Base-by-base conservation (phyloP, 2,797 vertebrate species). In the Strix occidentalis region DNA sequence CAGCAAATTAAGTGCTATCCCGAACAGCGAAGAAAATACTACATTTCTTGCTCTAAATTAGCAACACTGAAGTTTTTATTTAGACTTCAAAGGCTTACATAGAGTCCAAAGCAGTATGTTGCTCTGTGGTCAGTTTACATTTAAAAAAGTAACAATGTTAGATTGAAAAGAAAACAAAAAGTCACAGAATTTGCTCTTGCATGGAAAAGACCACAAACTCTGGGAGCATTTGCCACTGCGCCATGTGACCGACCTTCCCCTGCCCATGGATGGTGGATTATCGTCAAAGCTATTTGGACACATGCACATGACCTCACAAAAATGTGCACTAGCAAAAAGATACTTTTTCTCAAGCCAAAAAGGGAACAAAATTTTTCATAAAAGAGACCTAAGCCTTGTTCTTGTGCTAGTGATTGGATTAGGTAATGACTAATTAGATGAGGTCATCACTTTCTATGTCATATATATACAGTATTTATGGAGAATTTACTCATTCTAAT, bases 391-490 rank as follows among this genome's bases (percentile, higher is more conserved):
- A 75, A 89, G 41, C 31, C 51, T 84, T 84, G 58, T 35, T 90
- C 57, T 82, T 78, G 45, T 68, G 84, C 63, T 87, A 72, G 50
- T 84, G 94, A 96, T 87, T 93, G 92, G 91, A 82, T 93, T 96
- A 89, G 80, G 94, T 87, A 95, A 96, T 91, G 63, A 94, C 88
- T 95, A 95, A 94, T 95, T 94, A 95, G 78, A 84, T 96, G 94
- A 96, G 84, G 89, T 96, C 94, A 97, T 83, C 91, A 94, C 72
- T 95, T 94, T 89, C 87, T 89, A 80, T 95, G 92, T 58, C 87
- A 71, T 54, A 68, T 65, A 74, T 43, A 48, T 51, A 54, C 21
- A 80, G 60, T 95, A 91, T 90, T 97, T 92, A 93, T 89, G 76
- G 91, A 93, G 65, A 92, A 95, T 90, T 96, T 88, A 57, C 56